Base-by-base conservation (phyloP, 1,140 invertebrate genomes). In the Calephelis nemesis region DNA sequence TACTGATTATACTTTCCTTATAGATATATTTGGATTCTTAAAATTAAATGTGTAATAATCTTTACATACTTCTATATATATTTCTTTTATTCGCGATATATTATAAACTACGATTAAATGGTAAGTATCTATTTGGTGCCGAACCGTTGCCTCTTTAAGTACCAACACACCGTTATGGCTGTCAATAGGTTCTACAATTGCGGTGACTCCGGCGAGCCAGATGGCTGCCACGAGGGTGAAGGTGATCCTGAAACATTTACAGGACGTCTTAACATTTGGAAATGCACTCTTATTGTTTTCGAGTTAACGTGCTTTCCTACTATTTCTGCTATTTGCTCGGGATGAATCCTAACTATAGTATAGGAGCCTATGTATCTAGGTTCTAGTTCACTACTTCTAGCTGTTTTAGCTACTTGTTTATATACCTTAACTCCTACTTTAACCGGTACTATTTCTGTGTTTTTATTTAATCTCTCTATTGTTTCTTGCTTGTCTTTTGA, bases 271-370 rank as follows among this genome's bases (percentile, higher is more conserved):
- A 76, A 13, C 74, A 78, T 70, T 13, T 70, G 62, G 52, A 76
- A 79, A 47, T 79, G 73, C 7, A 79, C 74, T 48, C 75, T 70
- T n/a, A 76, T 76, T 19, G 74, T 74, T 73, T 76, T 73, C 1
- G 77, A 60, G 63, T 76, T 76, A 12, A 74, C 68, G 15, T 78
- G 71, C 50, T 74, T 78, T 15, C 72, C 73, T 70, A 75, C 64
- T 12, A 77, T 79, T 73, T 79, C 73, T 0, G 73, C 75, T 2
- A 79, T 75, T 45, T 79, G 70, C 70, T 76, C 70, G 5, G 73
- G 75, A 9, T 79, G 73, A 62, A 79, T 71, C 0, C 67, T 48
- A 13, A 76, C 52, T 9, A 76, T 76, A 5, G 73, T 79, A n/a
- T 79, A 79, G 0, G 74, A 74, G 5, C 74, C 73, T 76, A 72